phyloP scores from a whole-genome alignment of 2,113 vertebrate species.

The Lonchura striata region DNA sequence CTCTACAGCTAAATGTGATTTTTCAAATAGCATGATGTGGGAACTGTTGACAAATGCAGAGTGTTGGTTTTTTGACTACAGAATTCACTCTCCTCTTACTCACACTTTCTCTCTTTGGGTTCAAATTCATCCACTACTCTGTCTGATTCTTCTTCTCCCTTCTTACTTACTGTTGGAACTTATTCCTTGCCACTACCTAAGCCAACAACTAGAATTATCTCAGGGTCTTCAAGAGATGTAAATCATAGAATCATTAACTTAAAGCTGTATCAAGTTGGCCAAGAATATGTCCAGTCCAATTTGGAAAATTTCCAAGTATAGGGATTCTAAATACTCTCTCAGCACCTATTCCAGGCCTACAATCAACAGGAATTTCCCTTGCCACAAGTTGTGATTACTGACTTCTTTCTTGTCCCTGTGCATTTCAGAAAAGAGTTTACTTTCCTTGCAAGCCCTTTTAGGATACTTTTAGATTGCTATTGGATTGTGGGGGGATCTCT shows the following conservation, averaged over 20 bases:
- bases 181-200: not conserved
- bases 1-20: not conserved
- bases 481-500: not conserved
- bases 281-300: not conserved
- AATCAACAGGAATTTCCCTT: not conserved
- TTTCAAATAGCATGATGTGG: not conserved
- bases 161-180: not conserved
- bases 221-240: not conserved
- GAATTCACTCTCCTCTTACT: not conserved
- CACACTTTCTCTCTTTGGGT: not conserved
- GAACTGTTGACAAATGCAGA: slow-evolving; percentile 3
- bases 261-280: not conserved
- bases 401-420: not conserved
- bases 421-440: not conserved
- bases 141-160: not conserved
- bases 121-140: not conserved
- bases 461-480: not conserved
- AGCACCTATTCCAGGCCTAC: not conserved
- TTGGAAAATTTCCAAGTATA: not conserved
- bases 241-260: not conserved
- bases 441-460: not conserved
- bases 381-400: not conserved
- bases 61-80: not conserved
- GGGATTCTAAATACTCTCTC: not conserved
- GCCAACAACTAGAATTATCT: not conserved